Evolutionary conservation across 2,113 vertebrate species (phyloP).

Genomic region (Scartelaos histophorus): DNA sequence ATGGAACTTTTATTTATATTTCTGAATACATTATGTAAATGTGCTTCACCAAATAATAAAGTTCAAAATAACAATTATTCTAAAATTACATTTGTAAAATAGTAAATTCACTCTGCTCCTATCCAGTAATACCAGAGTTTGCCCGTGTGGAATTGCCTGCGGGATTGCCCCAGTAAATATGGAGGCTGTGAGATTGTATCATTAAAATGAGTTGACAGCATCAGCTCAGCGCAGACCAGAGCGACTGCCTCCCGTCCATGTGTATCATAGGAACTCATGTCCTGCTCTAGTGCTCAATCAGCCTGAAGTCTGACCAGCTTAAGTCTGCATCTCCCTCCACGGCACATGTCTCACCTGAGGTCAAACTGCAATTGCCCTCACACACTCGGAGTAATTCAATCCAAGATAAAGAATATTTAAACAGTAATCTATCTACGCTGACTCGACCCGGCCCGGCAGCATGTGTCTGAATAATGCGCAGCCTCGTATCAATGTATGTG

Average conservation of each 20-base stretch:
- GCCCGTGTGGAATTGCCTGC: constrained; percentile 14
- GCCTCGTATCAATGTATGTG: constrained; percentile 1
- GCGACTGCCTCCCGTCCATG: constrained; percentile 14
- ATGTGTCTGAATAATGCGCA: constrained; percentile 1
- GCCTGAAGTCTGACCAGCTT: constrained; percentile 26
- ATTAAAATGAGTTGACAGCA: constrained; percentile 11
- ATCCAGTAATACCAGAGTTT: background rate
- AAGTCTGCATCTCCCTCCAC: background rate
- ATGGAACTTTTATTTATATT: background rate
- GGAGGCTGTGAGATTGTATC: constrained; percentile 20
- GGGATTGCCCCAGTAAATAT: constrained; percentile 24
- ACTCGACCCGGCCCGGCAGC: constrained; percentile 36
- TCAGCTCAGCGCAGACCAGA: constrained; percentile 1
- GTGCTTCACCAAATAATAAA: background rate
- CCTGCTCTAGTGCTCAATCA: constrained; percentile 14
- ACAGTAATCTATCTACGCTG: constrained; percentile 54
- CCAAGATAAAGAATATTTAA: constrained; percentile 46
- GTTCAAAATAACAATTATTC: background rate
- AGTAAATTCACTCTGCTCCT: constrained; percentile 6
- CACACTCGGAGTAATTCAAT: constrained; percentile 26
- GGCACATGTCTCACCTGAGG: constrained; percentile 11
- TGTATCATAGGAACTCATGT: constrained; percentile 9
- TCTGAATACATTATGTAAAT: background rate
- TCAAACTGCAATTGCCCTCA: constrained; percentile 41
- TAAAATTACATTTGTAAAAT: background rate